These are phyloP conservation scores for Centropus bengalensis DNA, from an alignment of 2,113 vertebrate genomes.

Conservation along the genomic window DNA sequence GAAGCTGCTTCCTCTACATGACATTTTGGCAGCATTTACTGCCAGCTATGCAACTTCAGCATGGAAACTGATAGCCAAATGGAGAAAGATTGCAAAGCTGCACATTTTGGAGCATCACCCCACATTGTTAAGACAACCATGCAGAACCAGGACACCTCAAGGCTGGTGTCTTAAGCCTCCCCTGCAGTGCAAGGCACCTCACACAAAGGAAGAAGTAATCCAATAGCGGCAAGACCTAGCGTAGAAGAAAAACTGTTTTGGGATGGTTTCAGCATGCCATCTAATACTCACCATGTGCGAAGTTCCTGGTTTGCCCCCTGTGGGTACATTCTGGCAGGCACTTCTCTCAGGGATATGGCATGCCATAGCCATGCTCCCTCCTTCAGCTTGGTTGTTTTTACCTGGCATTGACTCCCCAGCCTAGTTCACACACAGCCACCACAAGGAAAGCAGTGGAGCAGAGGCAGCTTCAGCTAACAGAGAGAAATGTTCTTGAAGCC, in stretches of 20 bases:
- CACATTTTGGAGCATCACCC: background rate
- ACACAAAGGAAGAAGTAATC: background rate
- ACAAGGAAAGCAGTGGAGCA: background rate
- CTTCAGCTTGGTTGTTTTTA: background rate
- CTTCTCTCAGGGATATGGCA: fast-evolving
- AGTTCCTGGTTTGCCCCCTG: background rate
- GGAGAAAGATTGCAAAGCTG: background rate
- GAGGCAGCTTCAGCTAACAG: background rate
- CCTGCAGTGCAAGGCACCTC: background rate
- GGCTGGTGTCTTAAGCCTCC: background rate
- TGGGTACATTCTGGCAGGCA: background rate
- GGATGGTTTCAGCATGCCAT: background rate
- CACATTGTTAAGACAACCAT: background rate
- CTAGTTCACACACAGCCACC: background rate
- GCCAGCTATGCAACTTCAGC: constrained; percentile 15
- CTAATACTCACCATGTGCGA: background rate
- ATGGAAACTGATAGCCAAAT: background rate
- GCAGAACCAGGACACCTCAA: background rate
- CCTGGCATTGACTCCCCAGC: background rate
- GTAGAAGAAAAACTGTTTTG: background rate
- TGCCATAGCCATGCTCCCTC: background rate
- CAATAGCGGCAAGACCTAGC: background rate
- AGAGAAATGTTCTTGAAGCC: constrained; percentile 17
- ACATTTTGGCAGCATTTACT: constrained; percentile 50
- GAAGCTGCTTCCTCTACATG: constrained; percentile 32